Conservation (phyloP, 2,888 invertebrate genomes). For the Tubulanus polymorphus region DNA sequence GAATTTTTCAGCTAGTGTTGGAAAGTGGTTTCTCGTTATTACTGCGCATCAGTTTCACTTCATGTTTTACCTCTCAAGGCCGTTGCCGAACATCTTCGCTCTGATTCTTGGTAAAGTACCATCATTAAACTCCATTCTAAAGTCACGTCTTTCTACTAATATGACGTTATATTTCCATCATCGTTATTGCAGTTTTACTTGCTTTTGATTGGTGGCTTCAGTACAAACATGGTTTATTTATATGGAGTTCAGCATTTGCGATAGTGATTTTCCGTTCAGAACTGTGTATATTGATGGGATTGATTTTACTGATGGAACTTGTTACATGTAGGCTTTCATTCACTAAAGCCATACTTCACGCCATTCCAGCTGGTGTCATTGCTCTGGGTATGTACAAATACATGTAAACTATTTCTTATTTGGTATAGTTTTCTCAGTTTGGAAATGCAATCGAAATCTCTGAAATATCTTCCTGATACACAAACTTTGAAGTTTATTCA, state of each 20-base stretch:
- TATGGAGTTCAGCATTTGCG: slow-evolving; percentile 79
- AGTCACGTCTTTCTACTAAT: not conserved
- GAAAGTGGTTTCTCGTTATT: slow-evolving; percentile 58
- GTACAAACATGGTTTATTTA: slow-evolving; percentile 69
- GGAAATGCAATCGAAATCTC: no score
- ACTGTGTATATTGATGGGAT: slow-evolving; percentile 74
- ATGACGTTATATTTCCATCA: not conserved
- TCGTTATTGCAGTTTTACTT: slow-evolving; percentile 67
- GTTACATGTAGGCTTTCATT: slow-evolving; percentile 67
- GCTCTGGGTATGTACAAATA: slow-evolving; percentile 64
- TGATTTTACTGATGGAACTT: slow-evolving; percentile 78
- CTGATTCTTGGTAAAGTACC: slow-evolving; percentile 74
- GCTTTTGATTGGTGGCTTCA: slow-evolving; percentile 82
- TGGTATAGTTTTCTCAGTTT: no score
- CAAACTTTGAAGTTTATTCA: no score
- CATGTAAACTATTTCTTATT: no score
- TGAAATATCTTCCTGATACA: no score
- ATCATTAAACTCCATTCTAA: not conserved
- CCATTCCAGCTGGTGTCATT: slow-evolving; percentile 46
- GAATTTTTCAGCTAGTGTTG: slow-evolving; percentile 73
- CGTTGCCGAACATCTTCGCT: slow-evolving; percentile 92
- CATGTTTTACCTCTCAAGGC: slow-evolving; percentile 91
- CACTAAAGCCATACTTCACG: slow-evolving; percentile 46
- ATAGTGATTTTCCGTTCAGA: slow-evolving; percentile 89
- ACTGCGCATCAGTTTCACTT: slow-evolving; percentile 95